Evolutionary conservation across 1,140 invertebrate genomes (phyloP).

Genomic region (Drosophila melanogaster): Release_6_plus_ISO1_MT NT_033777.3:14040501-14041000

Average conservation of each 20-base stretch:
- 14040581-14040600: no score
- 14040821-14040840: constrained; percentile 31
- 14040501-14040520: no score
- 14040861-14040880: constrained; percentile 21
- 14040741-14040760: neutral
- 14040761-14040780: constrained; percentile 35
- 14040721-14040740: no score
- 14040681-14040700: constrained; percentile 11
- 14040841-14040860: constrained; percentile 39
- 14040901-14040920: constrained; percentile 76
- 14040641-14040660: constrained; percentile 11
- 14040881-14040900: constrained; percentile 63
- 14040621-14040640: no score
- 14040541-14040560: no score
- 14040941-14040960: constrained; percentile 82
- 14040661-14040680: constrained; percentile 4
- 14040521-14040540: no score
- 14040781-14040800: constrained; percentile 40
- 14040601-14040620: neutral
- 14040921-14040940: constrained; percentile 72
- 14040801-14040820: constrained; percentile 54
- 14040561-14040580: no score
- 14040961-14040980: constrained; percentile 79
- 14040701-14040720: no score
- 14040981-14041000: constrained; percentile 83